Base-by-base conservation (phyloP, 2,888 invertebrate species). In the Drosophila prostipennis region DNA sequence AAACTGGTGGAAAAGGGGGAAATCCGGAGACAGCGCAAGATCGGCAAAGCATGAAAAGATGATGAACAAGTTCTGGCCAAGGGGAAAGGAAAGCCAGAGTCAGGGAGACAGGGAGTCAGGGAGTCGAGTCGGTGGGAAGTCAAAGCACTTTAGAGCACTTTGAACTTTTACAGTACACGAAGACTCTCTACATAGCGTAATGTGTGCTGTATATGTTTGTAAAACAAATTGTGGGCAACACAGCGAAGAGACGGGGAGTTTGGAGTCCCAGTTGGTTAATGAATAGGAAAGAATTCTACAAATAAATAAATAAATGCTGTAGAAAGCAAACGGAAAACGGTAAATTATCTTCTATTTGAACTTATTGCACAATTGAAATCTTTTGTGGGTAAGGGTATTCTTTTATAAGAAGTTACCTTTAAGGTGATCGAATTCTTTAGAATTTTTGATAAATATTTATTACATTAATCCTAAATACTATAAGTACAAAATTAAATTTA, bases 61-160 rank as follows among this genome's bases (percentile, higher is more conserved):
- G 87, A 84, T 79, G 79, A 69, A 76, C 82, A 58, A 85, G 85
- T 80, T 81, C 85, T 70, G 54, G 67, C 52, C 11, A 42, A 60
- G 42, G 63, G 57, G 63, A 70, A 68, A 43, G 56, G 54, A 36
- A 57, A 39, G 46, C 46, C 46, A 48, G 42, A 54, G 29, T 42
- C 40, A 46, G 45, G 53, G 67, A 64, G 37, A 23, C 42, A 19
- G 10, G 53, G 67, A 64, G 37, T 43, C 42, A 19, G 10, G 19
- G 45, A 26, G 45, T 45, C 45, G 45, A 45, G 26, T 53, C 54
- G 42, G 86, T 87, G 87, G 80, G 89, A 86, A 86, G 82, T 88
- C 89, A 86, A 82, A 83, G 87, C 60, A 82, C 81, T 88, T 77
- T 70, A 82, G 74, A 85, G 82, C 88, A 86, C 86, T 87, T 85